Base-by-base conservation (phyloP, 30 jellyfish, hydroid and myxozoan genomes). In the Aurelia aurita complex sp. Pacific region DNA sequence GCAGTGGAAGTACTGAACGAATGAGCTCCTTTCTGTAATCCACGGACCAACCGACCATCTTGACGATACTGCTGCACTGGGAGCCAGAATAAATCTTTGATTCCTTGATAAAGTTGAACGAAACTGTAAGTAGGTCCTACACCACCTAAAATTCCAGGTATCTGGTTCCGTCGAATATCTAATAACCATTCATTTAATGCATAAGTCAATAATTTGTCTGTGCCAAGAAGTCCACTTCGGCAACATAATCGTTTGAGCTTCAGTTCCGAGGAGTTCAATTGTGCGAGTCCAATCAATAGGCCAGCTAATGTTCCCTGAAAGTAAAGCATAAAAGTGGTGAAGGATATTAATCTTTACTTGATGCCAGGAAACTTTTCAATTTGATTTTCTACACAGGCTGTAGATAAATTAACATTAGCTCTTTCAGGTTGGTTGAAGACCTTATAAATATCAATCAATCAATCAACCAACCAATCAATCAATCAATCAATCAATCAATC, bases 1-100 rank as follows among this genome's bases (percentile, higher is more conserved):
- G 99, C 99, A 29, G 99, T 95, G 3, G 99, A 95, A 1, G 97
- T 95, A 74, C 99, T 95, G 55, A 95, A 95, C 5, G 99, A 95
- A 77, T 95, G 99, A 32, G 99, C 99, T 36, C 99, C 99, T 16
- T 96, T 73, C 77, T 95, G 99, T 32, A 95, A 60, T 4, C 99
- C 99, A 15, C 99, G 92, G 67, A 95, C 97, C 72, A 89, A 33
- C 38, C 99, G 91, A 13, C 99, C 99, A 75, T 95, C 99, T 57
- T 95, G 99, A 69, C 97, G 74, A 55, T 95, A 95, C 60, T 95
- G 99, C 86, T 89, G 99, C 10, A 95, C 97, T 2, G 99, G 99
- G 94, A 95, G 85, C 98, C 97, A 87, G 61, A 95, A 90, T 13
- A 95, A 76, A 67, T 95, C 99, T 74, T 89, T 89, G 29, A 95